Evolutionary conservation across 2,888 invertebrate species (phyloP), one percentile per base, ranked within the genome.

Genomic region (Autographa pulchrina): DNA sequence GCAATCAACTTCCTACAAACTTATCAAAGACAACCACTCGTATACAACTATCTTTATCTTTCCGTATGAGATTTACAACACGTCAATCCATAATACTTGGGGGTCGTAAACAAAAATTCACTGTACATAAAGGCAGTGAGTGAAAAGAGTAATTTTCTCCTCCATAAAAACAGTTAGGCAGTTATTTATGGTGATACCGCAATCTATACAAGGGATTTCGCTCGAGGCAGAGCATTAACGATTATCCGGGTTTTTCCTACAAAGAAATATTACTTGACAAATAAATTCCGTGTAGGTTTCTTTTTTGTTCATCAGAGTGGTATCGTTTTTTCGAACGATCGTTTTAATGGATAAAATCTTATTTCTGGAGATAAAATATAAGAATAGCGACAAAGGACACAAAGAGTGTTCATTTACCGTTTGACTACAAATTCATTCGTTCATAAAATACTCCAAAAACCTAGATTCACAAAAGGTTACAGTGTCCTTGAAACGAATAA

Each of bases 101-200:
- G 58, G 64, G 89, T 90, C 90, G 90, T 92, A 92, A 92, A 91
- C 89, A 91, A 90, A 92, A 92, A 90, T 87, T 86, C 87, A 85
- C 86, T 81, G 88, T 91, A 89, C 89, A 93, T 92, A 92, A 93
- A 92, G 89, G 92, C 93, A 93, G 89, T 92, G 92, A 94, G 91
- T 92, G 92, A 91, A 92, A 92, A 92, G 91, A 91, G 91, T 91
- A 92, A 92, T 92, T 92, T 92, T 92, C 92, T 93, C 93, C 93
- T 92, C 93, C 93, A 94, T 94, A 95, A 94, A 95, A 95, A 94
- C 94, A 94, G 93, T 93, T 93, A 91, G 91, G 90, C 89, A 92
- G 94, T 94, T 95, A 95, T 95, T 95, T 95, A 94, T 93, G 93
- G 91, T 92, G 94, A 93, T 93, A 93, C 93, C 93, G 92, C 94